Evolutionary conservation across 2,797 vertebrate genomes (phyloP).

Genomic region (Malacoctenus gilli): DNA sequence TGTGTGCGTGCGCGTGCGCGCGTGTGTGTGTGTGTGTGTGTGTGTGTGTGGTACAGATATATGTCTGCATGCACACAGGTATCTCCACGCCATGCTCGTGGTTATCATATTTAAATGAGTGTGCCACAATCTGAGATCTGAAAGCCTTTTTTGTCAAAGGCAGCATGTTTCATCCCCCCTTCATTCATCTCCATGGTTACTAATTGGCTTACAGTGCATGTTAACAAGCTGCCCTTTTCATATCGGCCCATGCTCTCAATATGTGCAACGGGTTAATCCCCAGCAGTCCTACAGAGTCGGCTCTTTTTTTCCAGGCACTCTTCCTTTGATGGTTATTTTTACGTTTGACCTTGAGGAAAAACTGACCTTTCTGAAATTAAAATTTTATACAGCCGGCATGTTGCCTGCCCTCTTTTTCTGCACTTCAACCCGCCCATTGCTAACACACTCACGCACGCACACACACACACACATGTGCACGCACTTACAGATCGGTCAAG

Average conservation of each 20-base stretch:
- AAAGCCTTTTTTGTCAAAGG: conserved; percentile 38
- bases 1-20: conserved; percentile 14
- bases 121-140: conserved; percentile 18
- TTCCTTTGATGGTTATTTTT: conserved; percentile 66
- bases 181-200: conserved; percentile 61
- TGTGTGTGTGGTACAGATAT: conserved; percentile 8
- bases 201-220: conserved; percentile 60
- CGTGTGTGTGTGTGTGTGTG: background rate
- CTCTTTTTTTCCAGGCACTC: conserved; percentile 17
- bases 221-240: conserved; percentile 43
- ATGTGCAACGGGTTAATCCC: conserved; percentile 36
- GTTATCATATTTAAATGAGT: conserved; percentile 20
- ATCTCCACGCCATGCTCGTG: background rate
- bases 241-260: conserved; percentile 17
- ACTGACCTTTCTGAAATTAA: conserved; percentile 64
- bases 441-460: background rate
- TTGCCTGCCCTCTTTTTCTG: conserved; percentile 46
- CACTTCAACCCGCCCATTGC: conserved; percentile 40
- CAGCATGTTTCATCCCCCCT: conserved; percentile 14
- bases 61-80: no score
- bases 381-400: conserved; percentile 48
- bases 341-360: conserved; percentile 66
- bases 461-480: background rate
- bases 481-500: conserved; percentile 47
- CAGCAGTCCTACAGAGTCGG: conserved; percentile 4